Conservation (phyloP, 2,888 invertebrate genomes). For the Noctuana brunneofusca region DNA sequence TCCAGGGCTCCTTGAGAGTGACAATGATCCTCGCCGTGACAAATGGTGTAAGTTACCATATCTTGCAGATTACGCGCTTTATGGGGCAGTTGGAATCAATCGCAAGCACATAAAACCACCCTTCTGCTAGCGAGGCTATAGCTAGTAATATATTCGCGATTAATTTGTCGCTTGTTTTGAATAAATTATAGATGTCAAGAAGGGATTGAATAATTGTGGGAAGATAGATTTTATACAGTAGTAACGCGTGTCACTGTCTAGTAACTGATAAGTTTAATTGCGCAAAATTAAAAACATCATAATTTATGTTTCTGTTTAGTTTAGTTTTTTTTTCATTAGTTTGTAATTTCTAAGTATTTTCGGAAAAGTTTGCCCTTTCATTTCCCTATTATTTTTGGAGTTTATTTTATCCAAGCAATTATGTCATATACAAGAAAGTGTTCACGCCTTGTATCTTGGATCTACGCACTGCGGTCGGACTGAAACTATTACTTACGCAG, state of each 20-base stretch:
- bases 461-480: neutral
- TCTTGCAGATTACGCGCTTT: conserved; percentile 19
- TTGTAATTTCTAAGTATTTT: too few relatives aligned
- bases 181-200: conserved; percentile 22
- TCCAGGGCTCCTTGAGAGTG: neutral
- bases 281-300: too few relatives aligned
- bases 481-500: neutral
- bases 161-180: conserved; percentile 32
- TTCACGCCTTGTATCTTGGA: neutral
- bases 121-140: conserved; percentile 6
- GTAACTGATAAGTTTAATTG: too few relatives aligned
- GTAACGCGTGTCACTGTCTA: too few relatives aligned
- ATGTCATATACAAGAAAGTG: too few relatives aligned
- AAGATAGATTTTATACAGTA: too few relatives aligned
- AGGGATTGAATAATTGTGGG: too few relatives aligned
- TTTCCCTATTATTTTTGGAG: too few relatives aligned
- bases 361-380: too few relatives aligned
- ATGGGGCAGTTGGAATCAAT: conserved; percentile 12
- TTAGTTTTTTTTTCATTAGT: too few relatives aligned
- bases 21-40: neutral
- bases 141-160: conserved; percentile 11
- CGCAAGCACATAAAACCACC: conserved; percentile 11
- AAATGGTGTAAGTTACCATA: conserved; percentile 16
- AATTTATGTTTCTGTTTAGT: too few relatives aligned
- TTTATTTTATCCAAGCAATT: too few relatives aligned